phyloP scores from a whole-genome alignment of 2,888 invertebrate species.

The Lottia gigantea region DNA sequence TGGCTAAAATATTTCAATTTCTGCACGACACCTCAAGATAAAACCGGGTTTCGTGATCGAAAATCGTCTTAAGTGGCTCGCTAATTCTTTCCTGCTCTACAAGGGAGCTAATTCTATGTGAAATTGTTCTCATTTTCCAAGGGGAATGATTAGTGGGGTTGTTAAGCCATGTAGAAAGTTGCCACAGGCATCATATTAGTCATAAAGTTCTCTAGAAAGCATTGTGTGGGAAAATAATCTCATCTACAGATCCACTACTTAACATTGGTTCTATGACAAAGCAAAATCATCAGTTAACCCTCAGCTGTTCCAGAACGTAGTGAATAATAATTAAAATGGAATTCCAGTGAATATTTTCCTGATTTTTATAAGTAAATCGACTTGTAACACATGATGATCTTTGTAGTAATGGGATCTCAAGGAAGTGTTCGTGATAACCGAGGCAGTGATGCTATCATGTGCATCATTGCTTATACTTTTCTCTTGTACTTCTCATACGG shows the following conservation, averaged over 20 bases:
- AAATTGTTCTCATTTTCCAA: neutral
- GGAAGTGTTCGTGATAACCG: too few species aligned
- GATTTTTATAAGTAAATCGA: too few species aligned
- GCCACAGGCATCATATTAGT: neutral
- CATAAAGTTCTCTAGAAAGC: constrained; percentile 1
- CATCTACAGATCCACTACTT: neutral
- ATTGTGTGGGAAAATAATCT: constrained; percentile 3
- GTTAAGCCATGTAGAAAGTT: neutral
- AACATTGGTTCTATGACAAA: neutral
- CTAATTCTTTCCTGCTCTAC: neutral
- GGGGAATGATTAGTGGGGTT: neutral
- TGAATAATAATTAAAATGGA: too few species aligned
- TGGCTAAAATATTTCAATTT: neutral
- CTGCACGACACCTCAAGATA: constrained; percentile 2
- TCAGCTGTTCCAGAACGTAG: too few species aligned
- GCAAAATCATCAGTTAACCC: too few species aligned
- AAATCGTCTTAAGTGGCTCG: neutral
- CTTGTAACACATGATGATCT: too few species aligned
- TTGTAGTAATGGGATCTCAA: too few species aligned
- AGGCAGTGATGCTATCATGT: too few species aligned
- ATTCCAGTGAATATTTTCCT: too few species aligned
- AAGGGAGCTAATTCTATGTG: neutral
- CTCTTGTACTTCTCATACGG: too few species aligned
- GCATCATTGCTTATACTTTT: too few species aligned
- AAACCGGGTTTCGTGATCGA: neutral